Conservation (phyloP, 2,113 vertebrate genomes). For the Syngnathoides biaculeatus region DNA sequence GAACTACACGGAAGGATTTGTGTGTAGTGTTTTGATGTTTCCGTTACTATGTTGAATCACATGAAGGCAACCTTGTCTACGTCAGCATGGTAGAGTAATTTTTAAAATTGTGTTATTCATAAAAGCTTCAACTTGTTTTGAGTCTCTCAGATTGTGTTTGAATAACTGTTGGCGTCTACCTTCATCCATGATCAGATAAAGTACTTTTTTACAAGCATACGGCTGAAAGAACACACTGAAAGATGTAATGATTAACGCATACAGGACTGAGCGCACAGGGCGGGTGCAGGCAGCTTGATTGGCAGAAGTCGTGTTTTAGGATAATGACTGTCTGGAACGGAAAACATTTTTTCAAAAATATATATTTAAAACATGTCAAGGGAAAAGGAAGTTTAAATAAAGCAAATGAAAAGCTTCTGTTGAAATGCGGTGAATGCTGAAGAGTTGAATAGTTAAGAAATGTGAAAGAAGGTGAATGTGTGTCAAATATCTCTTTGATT, state of each 20-base stretch:
- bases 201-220: constrained; percentile 22
- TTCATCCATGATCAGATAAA: constrained; percentile 5
- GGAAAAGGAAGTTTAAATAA: not conserved
- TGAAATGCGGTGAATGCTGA: not conserved
- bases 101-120: not conserved
- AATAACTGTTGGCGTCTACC: not conserved
- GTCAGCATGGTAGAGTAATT: not conserved
- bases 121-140: not conserved
- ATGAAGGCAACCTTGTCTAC: no score
- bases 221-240: constrained; percentile 19
- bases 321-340: not conserved
- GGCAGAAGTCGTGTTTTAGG: not conserved
- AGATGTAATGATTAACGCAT: constrained; percentile 55
- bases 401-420: not conserved
- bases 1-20: not conserved
- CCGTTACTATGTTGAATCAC: no score
- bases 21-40: no score
- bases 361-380: not conserved
- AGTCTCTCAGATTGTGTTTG: not conserved
- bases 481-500: no score
- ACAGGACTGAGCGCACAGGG: constrained; percentile 2
- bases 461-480: no score
- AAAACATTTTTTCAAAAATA: not conserved
- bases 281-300: constrained; percentile 10
- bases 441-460: no score